Evolutionary conservation across 2,797 vertebrate genomes (phyloP), one percentile per base, ranked within the genome.

Genomic region (Lagocephalus sceleratus): DNA sequence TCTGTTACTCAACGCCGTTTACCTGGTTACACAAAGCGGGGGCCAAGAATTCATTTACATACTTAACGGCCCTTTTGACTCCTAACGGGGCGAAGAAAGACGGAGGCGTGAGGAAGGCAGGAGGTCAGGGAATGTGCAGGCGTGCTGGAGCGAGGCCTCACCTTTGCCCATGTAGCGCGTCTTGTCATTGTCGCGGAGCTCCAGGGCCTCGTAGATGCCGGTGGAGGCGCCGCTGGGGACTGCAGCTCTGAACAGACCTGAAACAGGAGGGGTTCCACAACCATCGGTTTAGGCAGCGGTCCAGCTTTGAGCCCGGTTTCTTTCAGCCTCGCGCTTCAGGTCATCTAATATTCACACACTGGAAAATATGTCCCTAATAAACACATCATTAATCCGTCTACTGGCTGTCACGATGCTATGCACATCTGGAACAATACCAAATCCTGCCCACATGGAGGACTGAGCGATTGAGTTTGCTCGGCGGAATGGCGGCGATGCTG

Each of bases 1-100:
- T 52, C 64, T 54, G 51, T 73, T 75, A 71, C 8, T 43, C 35
- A 81, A 85, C 87, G 71, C 82, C 58, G 57, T 78, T 98, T 98
- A 99, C 97, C 97, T 99, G 97, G 66, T 97, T 98, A 90, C 94
- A 96, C 80, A 98, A 85, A 48, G 96, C 96, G 77, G 95, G 94
- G 57, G 89, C 95, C 94, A 99, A 96, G 93, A 97, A 98, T 84
- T 97, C 93, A 82, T 98, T 99, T 89, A 99, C 76, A 94, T 99
- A 95, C 87, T 98, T 99, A 91, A 99, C 93, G 60, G 97, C 95
- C 90, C 95, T 94, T 93, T 95, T 96, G 86, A 99, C 94, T 84
- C 97, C 97, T 98, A 86, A 87, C 88, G 85, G 81, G 58, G 83
- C 79, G 76, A 86, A 72, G 60, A 77, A 44, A 71, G 41, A 75